phyloP scores from a whole-genome alignment of 2,888 invertebrate species.

The Caenorhabditis virilis region DNA sequence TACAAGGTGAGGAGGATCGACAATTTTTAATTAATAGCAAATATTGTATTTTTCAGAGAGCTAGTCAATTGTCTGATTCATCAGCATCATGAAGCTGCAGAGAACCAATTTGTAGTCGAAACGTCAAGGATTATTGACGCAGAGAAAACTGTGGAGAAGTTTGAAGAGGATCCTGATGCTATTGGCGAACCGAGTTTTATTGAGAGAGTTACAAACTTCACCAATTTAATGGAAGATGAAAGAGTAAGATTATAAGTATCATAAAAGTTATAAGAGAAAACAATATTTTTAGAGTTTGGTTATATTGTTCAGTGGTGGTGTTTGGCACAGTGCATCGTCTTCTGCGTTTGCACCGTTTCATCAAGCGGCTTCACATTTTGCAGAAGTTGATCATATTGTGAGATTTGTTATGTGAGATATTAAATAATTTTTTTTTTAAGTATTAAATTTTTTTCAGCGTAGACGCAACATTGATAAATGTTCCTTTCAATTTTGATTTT shows the following conservation, averaged over 20 bases:
- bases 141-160: background rate
- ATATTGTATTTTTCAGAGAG: conserved; percentile 9
- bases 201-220: background rate
- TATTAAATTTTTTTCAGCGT: conserved; percentile 17
- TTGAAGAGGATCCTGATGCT: conserved; percentile 4
- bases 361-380: conserved; percentile 12
- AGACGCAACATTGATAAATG: conserved; percentile 14
- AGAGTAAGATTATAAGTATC: too few species aligned
- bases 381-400: conserved; percentile 2
- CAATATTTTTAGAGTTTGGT: conserved; percentile 14
- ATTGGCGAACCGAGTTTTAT: conserved; percentile 11
- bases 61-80: conserved; percentile 24
- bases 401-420: conserved; percentile 29
- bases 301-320: conserved; percentile 25
- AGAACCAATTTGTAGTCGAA: conserved; percentile 24
- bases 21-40: background rate
- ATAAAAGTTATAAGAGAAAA: background rate
- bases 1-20: conserved; percentile 10
- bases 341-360: conserved; percentile 23
- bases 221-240: too few species aligned
- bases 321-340: conserved; percentile 23
- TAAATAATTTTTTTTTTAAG: too few species aligned
- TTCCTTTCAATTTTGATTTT: conserved; percentile 31
- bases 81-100: conserved; percentile 33
- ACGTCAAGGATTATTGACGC: conserved; percentile 9